Conservation (phyloP, 2,797 vertebrate species). For the Tadarida brasiliensis region DNA sequence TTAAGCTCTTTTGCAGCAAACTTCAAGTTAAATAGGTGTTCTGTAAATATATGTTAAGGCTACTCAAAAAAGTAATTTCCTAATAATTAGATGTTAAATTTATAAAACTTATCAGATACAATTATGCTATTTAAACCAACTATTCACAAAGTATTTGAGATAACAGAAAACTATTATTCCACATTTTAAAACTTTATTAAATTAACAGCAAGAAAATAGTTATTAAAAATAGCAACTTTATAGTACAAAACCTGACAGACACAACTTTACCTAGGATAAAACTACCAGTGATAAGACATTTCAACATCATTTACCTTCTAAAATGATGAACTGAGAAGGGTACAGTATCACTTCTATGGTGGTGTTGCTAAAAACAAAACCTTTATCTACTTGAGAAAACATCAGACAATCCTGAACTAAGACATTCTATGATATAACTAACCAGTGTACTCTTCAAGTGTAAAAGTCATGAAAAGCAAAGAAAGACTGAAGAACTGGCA, state of each 20-base stretch:
- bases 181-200: background rate
- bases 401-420: background rate
- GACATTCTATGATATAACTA: background rate
- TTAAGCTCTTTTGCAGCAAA: constrained; percentile 89
- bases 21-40: constrained; percentile 89
- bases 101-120: constrained; percentile 1
- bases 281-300: background rate
- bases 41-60: constrained; percentile 84
- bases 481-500: background rate
- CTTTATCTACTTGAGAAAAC: background rate
- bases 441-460: background rate
- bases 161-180: constrained; percentile 12
- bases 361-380: background rate
- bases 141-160: background rate
- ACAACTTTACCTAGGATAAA: background rate
- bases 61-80: constrained; percentile 14
- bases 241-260: background rate
- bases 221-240: constrained; percentile 13
- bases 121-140: background rate
- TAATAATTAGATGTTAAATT: constrained; percentile 13
- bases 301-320: background rate
- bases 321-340: background rate
- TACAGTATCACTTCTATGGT: background rate
- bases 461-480: constrained; percentile 15
- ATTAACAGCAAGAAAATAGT: background rate